Evolutionary conservation across 2,113 vertebrate species (phyloP).

Genomic region (Cynocephalus volans): DNA sequence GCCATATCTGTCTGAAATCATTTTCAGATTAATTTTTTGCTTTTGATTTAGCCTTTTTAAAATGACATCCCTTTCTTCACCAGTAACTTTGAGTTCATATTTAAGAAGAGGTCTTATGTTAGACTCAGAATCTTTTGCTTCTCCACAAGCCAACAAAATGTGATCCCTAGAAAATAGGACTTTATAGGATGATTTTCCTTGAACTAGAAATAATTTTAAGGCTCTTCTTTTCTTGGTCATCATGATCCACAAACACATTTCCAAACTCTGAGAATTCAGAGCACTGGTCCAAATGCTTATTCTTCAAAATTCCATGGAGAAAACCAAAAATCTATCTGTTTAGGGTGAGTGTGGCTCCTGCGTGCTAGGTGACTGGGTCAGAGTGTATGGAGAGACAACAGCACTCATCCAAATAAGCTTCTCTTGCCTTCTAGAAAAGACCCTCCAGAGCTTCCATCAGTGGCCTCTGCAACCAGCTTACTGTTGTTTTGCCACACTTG

Average conservation of each 20-base stretch:
- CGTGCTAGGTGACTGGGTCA: not conserved
- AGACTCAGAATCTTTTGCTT: not conserved
- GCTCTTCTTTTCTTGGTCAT: not conserved
- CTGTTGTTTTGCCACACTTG: not conserved
- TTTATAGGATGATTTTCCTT: not conserved
- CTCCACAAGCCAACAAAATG: not conserved
- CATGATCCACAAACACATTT: not conserved
- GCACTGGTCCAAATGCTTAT: not conserved
- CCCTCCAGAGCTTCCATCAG: not conserved
- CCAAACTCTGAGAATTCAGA: conserved; percentile 20
- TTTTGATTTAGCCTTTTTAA: conserved; percentile 21
- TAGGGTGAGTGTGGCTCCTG: no score
- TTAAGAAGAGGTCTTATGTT: not conserved
- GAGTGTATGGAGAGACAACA: not conserved
- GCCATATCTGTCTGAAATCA: not conserved
- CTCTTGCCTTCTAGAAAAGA: not conserved
- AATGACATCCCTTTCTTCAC: not conserved
- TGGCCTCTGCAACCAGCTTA: not conserved
- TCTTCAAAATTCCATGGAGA: not conserved
- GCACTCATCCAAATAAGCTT: not conserved
- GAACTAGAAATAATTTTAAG: not conserved
- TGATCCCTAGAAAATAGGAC: not conserved
- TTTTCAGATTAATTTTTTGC: conserved; percentile 16
- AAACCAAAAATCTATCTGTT: not conserved
- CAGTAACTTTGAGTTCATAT: conserved; percentile 8